Evolutionary conservation across 1,140 invertebrate species (phyloP).

Genomic region (Chrysopa pallens): DNA sequence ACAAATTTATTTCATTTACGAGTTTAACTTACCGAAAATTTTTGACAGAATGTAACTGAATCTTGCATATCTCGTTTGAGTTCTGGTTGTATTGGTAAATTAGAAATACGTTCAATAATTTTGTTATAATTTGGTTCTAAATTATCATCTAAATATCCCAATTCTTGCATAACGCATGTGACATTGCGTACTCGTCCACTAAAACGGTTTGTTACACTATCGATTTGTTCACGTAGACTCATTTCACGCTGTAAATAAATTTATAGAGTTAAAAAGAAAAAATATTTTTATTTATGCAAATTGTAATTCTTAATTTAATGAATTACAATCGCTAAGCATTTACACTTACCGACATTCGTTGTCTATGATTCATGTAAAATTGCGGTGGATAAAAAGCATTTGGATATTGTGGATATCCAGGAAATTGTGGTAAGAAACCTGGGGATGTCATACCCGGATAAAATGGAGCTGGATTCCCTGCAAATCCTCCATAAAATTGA

Average conservation of each 20-base stretch:
- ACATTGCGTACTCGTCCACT: constrained; percentile 33
- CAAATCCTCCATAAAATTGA: constrained; percentile 5
- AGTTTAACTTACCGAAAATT: constrained; percentile 34
- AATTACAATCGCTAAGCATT: no score
- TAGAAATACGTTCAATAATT: constrained; percentile 34
- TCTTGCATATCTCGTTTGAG: constrained; percentile 40
- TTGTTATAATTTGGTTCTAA: constrained; percentile 41
- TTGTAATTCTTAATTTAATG: no score
- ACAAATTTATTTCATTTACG: neutral
- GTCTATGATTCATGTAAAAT: constrained; percentile 9
- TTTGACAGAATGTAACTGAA: constrained; percentile 39
- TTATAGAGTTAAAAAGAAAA: no score
- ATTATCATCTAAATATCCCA: constrained; percentile 42
- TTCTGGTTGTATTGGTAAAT: constrained; percentile 34
- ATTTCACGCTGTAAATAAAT: constrained; percentile 27
- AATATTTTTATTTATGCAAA: no score
- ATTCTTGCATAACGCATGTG: constrained; percentile 46
- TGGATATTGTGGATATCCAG: neutral
- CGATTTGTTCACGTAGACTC: constrained; percentile 34
- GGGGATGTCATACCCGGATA: constrained; percentile 2
- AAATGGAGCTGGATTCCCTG: constrained; percentile 6
- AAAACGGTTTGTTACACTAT: constrained; percentile 30
- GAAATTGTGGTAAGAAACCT: neutral
- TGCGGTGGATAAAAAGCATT: constrained; percentile 9
- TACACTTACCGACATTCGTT: constrained; percentile 17